These are phyloP conservation scores for Caenorhabditis sp. DNA, from an alignment of 2,888 invertebrate species.

Conservation along the genomic window DNA sequence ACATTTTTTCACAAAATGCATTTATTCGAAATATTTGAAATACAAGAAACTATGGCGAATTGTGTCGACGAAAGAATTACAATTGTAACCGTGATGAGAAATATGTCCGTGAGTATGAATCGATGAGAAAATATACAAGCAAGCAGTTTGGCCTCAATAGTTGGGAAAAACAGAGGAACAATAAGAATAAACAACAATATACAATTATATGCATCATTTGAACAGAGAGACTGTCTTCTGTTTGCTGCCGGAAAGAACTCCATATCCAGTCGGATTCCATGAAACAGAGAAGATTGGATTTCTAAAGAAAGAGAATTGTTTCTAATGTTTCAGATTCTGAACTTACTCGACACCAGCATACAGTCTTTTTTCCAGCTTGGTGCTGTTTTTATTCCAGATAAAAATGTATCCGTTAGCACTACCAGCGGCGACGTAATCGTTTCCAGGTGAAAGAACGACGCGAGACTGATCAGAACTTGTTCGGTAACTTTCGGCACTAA, in stretches of 20 bases:
- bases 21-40: neutral
- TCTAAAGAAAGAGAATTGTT: constrained; percentile 7
- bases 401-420: constrained; percentile 55
- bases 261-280: constrained; percentile 57
- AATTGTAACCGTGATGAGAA: neutral
- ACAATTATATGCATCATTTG: constrained; percentile 26
- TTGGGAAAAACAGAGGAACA: neutral
- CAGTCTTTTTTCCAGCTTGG: constrained; percentile 63
- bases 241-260: constrained; percentile 42
- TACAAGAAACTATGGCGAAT: neutral
- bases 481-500: constrained; percentile 93
- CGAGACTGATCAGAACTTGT: constrained; percentile 75
- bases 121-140: constrained; percentile 2
- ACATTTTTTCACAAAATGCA: neutral
- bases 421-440: constrained; percentile 66
- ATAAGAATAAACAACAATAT: neutral
- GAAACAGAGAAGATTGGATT: constrained; percentile 50
- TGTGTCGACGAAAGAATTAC: constrained; percentile 8
- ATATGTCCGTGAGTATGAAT: constrained; percentile 4
- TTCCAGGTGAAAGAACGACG: constrained; percentile 72
- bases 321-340: neutral
- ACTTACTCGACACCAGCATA: constrained; percentile 40
- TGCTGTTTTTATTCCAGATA: constrained; percentile 65
- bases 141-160: neutral
- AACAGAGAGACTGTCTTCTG: constrained; percentile 38